These are phyloP conservation scores for Platalea minor DNA, from an alignment of 2,797 vertebrate genomes.

Conservation along the genomic window DNA sequence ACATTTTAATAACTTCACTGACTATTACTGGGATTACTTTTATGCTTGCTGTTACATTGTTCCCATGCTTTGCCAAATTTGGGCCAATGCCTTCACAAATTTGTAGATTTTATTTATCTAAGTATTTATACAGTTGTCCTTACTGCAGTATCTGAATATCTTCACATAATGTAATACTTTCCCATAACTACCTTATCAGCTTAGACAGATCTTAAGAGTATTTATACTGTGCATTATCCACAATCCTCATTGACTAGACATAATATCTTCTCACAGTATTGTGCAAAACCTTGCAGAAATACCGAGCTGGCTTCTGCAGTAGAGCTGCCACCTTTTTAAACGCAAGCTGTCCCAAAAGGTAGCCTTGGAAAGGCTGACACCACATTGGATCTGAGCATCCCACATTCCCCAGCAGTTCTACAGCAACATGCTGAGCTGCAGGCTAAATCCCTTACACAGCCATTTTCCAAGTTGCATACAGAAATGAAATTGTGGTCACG, in stretches of 20 bases:
- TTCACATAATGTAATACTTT: neutral
- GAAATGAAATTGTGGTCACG: neutral
- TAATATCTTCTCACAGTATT: neutral
- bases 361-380: neutral
- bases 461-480: neutral
- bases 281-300: neutral
- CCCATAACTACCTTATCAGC: neutral
- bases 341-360: neutral
- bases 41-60: neutral
- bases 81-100: neutral
- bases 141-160: neutral
- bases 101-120: neutral
- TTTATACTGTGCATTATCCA: neutral
- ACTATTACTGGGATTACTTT: neutral
- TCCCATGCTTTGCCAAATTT: neutral
- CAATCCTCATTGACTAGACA: neutral
- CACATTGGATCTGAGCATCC: rapidly evolving
- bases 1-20: neutral
- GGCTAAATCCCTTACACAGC: neutral
- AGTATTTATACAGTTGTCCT: neutral
- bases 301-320: neutral
- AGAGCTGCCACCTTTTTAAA: neutral
- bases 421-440: neutral
- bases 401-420: neutral
- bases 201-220: neutral